Percentiles rank a stretch among this genome's conserved stretches.
Conservation (phyloP, 2,888 invertebrate species). For the Trachelus tabidus region DNA sequence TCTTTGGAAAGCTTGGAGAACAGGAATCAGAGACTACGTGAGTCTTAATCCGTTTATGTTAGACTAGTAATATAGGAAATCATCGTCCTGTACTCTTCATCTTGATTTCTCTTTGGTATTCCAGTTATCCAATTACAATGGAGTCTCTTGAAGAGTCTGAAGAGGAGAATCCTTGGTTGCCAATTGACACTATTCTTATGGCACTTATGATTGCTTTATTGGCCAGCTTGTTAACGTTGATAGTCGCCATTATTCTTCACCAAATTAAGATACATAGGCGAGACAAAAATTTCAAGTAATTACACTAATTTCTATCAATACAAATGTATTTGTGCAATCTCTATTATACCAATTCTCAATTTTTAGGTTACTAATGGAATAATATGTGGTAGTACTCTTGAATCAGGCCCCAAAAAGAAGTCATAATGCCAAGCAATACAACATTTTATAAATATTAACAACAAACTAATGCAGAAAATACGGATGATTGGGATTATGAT, state of each 20-base stretch:
- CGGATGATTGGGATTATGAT: too few relatives aligned
- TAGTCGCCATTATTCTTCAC: conserved; percentile 30
- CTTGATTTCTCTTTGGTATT: conserved; percentile 12
- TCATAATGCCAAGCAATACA: too few relatives aligned
- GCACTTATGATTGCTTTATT: conserved; percentile 39
- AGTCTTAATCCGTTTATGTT: conserved; percentile 6
- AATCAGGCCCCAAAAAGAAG: too few relatives aligned
- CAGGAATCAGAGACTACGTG: conserved; percentile 39
- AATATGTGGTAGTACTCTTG: too few relatives aligned
- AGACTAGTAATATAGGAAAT: background rate
- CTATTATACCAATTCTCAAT: too few relatives aligned
- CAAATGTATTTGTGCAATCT: too few relatives aligned
- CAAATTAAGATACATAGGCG: conserved; percentile 25
- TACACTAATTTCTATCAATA: too few relatives aligned
- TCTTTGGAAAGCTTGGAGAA: conserved; percentile 44
- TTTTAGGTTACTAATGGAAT: too few relatives aligned
- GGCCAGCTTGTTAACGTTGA: conserved; percentile 36
- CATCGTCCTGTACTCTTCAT: background rate
- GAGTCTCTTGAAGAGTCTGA: conserved; percentile 24
- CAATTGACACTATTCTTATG: conserved; percentile 46
- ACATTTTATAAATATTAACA: too few relatives aligned
- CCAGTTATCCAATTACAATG: conserved; percentile 39
- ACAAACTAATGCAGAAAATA: too few relatives aligned
- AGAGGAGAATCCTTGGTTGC: conserved; percentile 47
- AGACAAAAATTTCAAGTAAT: conserved; percentile 17